phyloP scores from a whole-genome alignment of 2,888 invertebrate genomes.

The Pristionchus maxplancki region DNA sequence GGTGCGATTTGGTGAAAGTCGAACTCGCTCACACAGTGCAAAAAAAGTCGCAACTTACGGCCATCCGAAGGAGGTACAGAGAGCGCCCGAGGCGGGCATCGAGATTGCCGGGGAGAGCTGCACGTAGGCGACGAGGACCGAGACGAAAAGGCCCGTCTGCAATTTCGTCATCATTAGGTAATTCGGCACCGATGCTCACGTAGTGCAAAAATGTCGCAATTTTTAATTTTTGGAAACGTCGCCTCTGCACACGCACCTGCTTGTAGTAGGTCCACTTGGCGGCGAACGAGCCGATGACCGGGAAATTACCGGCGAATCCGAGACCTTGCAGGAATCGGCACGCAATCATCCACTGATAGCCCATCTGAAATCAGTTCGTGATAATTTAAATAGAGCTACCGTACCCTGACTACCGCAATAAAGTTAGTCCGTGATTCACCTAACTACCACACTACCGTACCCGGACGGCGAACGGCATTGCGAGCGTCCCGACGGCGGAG shows the following conservation, averaged over 20 bases:
- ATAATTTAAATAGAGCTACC: neutral
- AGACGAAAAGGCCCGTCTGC: conserved; percentile 75
- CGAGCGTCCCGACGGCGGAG: conserved; percentile 70
- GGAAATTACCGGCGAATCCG: conserved; percentile 76
- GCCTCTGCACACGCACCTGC: conserved; percentile 62
- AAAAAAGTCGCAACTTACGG: conserved; percentile 22
- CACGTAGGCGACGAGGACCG: conserved; percentile 75
- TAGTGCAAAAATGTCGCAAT: neutral
- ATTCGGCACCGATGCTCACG: neutral
- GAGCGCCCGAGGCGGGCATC: conserved; percentile 63
- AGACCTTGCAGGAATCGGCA: conserved; percentile 70
- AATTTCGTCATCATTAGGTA: neutral
- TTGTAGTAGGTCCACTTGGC: conserved; percentile 77
- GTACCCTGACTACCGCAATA: too few relatives aligned
- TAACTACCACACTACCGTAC: conserved; percentile 53
- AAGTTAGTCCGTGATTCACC: neutral
- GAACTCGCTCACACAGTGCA: neutral
- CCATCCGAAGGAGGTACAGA: conserved; percentile 42
- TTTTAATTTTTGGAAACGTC: neutral
- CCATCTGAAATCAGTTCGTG: conserved; percentile 54
- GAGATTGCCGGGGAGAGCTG: conserved; percentile 74
- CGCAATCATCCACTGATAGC: conserved; percentile 65
- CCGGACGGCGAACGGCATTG: conserved; percentile 71
- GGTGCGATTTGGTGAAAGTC: neutral
- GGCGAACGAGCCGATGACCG: conserved; percentile 75